Conservation (phyloP, 2,113 vertebrate species). For the Myrmecophaga tridactyla region DNA sequence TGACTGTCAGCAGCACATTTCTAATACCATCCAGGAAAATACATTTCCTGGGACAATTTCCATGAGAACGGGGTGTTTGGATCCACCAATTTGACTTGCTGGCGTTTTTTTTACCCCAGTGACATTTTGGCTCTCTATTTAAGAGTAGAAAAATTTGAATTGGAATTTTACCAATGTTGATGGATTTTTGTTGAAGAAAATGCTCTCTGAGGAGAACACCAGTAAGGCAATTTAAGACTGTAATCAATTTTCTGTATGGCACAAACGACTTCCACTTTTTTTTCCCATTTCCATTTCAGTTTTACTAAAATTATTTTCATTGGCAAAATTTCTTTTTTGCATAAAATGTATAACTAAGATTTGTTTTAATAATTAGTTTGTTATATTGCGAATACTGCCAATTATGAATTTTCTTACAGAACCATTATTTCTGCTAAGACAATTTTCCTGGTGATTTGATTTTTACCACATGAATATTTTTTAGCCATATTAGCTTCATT, state of each 20-base stretch:
- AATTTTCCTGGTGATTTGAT: neutral
- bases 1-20: accelerated
- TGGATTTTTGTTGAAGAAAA: constrained; percentile 19
- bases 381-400: neutral
- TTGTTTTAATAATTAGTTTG: neutral
- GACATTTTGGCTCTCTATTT: neutral
- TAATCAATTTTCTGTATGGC: neutral
- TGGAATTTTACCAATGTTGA: neutral
- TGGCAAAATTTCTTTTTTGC: constrained; percentile 32
- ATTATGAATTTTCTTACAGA: neutral
- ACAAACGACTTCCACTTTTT: neutral
- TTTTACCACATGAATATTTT: neutral
- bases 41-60: neutral
- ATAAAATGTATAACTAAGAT: neutral
- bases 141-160: neutral
- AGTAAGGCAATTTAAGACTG: neutral
- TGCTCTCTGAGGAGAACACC: neutral
- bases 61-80: neutral
- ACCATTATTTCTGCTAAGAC: neutral
- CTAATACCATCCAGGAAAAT: accelerated
- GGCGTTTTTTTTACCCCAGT: neutral
- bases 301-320: constrained; percentile 37
- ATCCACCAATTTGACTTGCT: neutral
- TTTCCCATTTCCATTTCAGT: constrained; percentile 2
- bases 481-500: neutral